phyloP scores from a whole-genome alignment of 1,140 invertebrate species.

The Sipha flava region DNA sequence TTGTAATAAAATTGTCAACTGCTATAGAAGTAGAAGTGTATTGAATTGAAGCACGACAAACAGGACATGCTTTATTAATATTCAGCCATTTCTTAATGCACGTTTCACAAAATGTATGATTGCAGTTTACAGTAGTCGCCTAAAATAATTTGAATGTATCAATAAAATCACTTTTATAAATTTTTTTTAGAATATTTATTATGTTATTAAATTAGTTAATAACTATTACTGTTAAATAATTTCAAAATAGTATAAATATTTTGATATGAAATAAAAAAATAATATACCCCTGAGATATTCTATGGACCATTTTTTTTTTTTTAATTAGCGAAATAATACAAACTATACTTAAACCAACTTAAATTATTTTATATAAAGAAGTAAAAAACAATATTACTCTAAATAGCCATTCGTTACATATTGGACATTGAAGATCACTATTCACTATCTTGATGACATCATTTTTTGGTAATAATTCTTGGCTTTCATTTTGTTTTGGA shows the following conservation, averaged over 20 bases:
- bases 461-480: not conserved
- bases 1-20: conserved; percentile 35
- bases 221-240: too few species aligned
- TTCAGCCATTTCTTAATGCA: conserved; percentile 66
- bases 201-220: too few species aligned
- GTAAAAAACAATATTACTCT: not conserved
- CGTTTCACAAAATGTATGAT: conserved; percentile 66
- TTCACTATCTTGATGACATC: not conserved
- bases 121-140: conserved; percentile 64
- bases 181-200: too few species aligned
- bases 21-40: conserved; percentile 41
- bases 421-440: conserved; percentile 11
- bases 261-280: too few species aligned
- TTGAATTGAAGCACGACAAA: conserved; percentile 52
- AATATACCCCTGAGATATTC: too few species aligned
- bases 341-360: not conserved
- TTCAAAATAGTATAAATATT: too few species aligned
- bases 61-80: conserved; percentile 62
- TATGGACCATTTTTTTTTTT: too few species aligned
- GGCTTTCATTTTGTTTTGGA: not conserved
- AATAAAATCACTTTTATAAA: too few species aligned
- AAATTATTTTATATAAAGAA: not conserved
- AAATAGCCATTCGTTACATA: not conserved
- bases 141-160: conserved; percentile 39
- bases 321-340: too few species aligned